phyloP scores from a whole-genome alignment of 2,113 vertebrate species.

The Arothron firmamentum region DNA sequence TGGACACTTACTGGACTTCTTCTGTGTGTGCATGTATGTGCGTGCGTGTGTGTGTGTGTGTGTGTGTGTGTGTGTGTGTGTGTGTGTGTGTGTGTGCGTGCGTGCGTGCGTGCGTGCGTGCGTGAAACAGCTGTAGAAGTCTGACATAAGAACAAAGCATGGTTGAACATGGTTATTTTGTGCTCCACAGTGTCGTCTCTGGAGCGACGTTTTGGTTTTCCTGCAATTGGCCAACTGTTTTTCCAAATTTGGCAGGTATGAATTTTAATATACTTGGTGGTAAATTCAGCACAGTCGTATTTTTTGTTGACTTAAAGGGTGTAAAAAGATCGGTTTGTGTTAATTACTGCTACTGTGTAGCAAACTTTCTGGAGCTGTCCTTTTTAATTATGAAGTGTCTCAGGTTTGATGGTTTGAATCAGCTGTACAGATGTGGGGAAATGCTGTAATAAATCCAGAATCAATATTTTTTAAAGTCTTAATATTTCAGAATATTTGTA shows the following conservation, averaged over 20 bases:
- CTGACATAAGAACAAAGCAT: conserved; percentile 6
- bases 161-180: conserved; percentile 31
- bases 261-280: conserved; percentile 65
- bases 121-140: conserved; percentile 2
- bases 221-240: conserved; percentile 54
- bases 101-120: background rate
- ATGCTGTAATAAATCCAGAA: conserved; percentile 74
- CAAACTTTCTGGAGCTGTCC: conserved; percentile 72
- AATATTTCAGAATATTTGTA: conserved; percentile 89
- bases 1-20: conserved; percentile 21
- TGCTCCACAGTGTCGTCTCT: conserved; percentile 57
- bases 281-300: conserved; percentile 58
- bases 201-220: conserved; percentile 44
- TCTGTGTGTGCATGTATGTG: conserved; percentile 5
- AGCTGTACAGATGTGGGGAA: conserved; percentile 81
- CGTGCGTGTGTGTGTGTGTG: conserved; percentile 5
- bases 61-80: conserved; percentile 4
- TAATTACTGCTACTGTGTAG: conserved; percentile 94
- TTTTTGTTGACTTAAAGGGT: conserved; percentile 64
- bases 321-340: conserved; percentile 44
- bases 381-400: conserved; percentile 80
- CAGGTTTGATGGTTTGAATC: conserved; percentile 78
- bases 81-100: conserved; percentile 3
- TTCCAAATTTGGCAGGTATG: conserved; percentile 42
- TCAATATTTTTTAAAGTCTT: conserved; percentile 90